Conservation (phyloP, 1,140 invertebrate genomes). For the Gryon sp. region DNA sequence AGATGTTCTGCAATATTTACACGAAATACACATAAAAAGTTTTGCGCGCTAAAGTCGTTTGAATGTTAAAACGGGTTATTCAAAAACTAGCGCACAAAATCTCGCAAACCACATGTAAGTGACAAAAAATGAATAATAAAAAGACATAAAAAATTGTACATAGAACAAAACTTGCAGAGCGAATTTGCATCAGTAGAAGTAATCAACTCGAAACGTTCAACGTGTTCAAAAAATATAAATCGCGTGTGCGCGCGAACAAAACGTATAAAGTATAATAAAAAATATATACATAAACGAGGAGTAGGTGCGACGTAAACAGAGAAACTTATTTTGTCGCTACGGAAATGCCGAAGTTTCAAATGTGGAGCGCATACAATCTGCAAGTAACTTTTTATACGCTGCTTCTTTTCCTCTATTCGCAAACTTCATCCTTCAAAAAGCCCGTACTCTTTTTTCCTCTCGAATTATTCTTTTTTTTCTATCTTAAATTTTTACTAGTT, state of each 20-base stretch:
- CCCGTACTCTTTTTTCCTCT: neutral
- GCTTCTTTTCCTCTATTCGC: constrained; percentile 8
- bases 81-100: constrained; percentile 35
- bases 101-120: constrained; percentile 13
- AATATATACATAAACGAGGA: neutral
- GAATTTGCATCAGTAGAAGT: constrained; percentile 39
- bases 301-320: constrained; percentile 45
- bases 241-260: constrained; percentile 7
- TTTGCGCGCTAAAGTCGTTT: constrained; percentile 3
- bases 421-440: constrained; percentile 25
- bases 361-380: constrained; percentile 44
- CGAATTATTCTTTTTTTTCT: neutral
- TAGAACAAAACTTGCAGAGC: constrained; percentile 40
- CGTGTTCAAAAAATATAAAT: constrained; percentile 35
- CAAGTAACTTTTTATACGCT: constrained; percentile 50
- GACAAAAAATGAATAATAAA: constrained; percentile 16
- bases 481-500: too few relatives aligned
- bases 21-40: constrained; percentile 14
- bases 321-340: constrained; percentile 25
- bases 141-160: constrained; percentile 14
- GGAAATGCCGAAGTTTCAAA: constrained; percentile 62
- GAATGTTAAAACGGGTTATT: constrained; percentile 16
- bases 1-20: constrained; percentile 19
- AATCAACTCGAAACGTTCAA: constrained; percentile 39
- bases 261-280: constrained; percentile 30